Evolutionary conservation across 2,888 invertebrate species (phyloP).

Genomic region (Clanis bilineata): DNA sequence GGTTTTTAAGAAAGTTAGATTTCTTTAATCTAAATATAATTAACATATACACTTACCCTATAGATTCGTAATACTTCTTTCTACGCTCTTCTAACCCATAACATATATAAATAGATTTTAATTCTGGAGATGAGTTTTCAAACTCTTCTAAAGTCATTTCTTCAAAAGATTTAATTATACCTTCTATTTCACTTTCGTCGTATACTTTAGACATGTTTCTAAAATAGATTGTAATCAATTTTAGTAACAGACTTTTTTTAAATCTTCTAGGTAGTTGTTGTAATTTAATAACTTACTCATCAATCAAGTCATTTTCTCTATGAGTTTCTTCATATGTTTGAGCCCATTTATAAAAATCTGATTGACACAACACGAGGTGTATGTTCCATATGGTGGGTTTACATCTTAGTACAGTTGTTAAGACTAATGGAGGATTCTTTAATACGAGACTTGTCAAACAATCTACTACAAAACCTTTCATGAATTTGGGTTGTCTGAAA

Average conservation of each 20-base stretch:
- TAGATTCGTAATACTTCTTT: constrained; percentile 45
- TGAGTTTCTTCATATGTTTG: constrained; percentile 59
- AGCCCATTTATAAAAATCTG: constrained; percentile 66
- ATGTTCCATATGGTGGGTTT: constrained; percentile 59
- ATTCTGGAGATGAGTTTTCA: constrained; percentile 52
- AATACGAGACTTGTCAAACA: constrained; percentile 60
- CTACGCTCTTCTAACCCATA: constrained; percentile 62
- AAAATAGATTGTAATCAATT: constrained; percentile 11
- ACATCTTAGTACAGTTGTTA: constrained; percentile 62
- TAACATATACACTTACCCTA: constrained; percentile 28
- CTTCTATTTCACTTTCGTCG: constrained; percentile 56
- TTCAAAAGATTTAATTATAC: constrained; percentile 53
- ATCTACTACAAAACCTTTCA: constrained; percentile 66
- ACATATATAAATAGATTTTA: constrained; percentile 58
- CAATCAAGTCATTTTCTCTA: constrained; percentile 51
- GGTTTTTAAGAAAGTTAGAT: not conserved
- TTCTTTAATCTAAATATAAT: not conserved
- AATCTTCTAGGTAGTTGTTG: not conserved
- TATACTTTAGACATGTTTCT: constrained; percentile 54
- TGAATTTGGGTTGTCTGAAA: constrained; percentile 52
- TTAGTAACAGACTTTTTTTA: constrained; percentile 16
- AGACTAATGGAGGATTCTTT: constrained; percentile 51
- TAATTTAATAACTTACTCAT: constrained; percentile 47
- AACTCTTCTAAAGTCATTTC: constrained; percentile 65
- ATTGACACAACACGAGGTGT: constrained; percentile 66